Conservation (phyloP, 2,888 invertebrate genomes). For the Helicoverpa assulta region DNA sequence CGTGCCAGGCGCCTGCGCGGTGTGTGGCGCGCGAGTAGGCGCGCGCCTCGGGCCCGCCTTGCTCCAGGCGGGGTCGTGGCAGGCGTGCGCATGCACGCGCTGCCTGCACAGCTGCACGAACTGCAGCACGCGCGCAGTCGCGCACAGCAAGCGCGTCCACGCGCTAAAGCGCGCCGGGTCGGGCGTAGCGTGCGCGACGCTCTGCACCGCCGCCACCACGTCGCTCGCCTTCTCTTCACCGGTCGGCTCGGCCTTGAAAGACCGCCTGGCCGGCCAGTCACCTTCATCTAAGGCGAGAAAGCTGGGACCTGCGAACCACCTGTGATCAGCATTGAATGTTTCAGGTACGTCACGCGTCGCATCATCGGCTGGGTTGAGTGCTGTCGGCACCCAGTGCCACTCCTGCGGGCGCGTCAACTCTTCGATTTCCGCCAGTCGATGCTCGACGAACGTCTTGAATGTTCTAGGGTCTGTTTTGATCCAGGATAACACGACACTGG, state of each 20-base stretch:
- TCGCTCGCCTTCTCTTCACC: not conserved
- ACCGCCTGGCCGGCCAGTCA: not conserved
- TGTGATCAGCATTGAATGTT: not conserved
- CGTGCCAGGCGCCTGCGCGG: no score
- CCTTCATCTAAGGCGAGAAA: not conserved
- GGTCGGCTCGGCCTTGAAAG: not conserved
- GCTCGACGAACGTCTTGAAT: constrained; percentile 46
- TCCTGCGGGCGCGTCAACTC: constrained; percentile 26
- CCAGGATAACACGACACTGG: constrained; percentile 40
- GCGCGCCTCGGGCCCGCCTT: no score
- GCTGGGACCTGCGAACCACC: not conserved
- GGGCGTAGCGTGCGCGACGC: not conserved
- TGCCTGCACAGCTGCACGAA: not conserved
- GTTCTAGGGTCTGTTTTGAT: constrained; percentile 33
- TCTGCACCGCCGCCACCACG: no score
- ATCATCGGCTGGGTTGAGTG: constrained; percentile 45
- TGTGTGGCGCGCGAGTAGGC: no score
- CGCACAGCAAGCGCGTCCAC: not conserved
- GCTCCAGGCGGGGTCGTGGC: no score
- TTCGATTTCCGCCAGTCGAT: constrained; percentile 47
- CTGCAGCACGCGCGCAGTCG: not conserved
- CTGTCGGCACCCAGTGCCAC: constrained; percentile 49
- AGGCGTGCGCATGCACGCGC: not conserved
- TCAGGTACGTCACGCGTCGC: constrained; percentile 17
- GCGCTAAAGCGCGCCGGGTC: not conserved